Conservation (phyloP, 2,888 invertebrate species). For the Yponomeuta sedellus region DNA sequence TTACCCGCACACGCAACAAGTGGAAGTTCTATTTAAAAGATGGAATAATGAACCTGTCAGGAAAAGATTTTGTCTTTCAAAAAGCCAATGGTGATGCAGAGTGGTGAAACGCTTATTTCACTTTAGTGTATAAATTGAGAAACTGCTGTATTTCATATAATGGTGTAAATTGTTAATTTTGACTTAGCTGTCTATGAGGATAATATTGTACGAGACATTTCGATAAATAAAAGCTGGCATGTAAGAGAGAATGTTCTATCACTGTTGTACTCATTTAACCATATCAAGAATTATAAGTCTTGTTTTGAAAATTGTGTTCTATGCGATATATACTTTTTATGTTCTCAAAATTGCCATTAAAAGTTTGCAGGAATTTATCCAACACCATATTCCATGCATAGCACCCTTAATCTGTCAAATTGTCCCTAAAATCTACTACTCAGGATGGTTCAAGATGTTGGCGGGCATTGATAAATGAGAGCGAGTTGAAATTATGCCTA, state of each 20-base stretch:
- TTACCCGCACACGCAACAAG: constrained; percentile 97
- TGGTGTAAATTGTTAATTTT: constrained; percentile 15
- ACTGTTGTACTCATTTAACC: no score
- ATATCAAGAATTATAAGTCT: no score
- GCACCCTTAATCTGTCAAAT: no score
- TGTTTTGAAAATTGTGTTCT: no score
- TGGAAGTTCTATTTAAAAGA: constrained; percentile 99
- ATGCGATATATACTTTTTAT: background rate
- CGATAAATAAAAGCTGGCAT: background rate
- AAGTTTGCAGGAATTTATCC: background rate
- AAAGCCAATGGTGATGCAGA: constrained; percentile 99
- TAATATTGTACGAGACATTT: background rate
- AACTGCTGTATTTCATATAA: constrained; percentile 16
- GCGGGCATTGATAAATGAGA: no score
- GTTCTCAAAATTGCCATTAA: background rate
- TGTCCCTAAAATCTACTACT: no score
- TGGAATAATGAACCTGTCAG: constrained; percentile 99
- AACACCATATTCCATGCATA: no score
- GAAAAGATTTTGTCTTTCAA: constrained; percentile 99
- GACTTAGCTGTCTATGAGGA: constrained; percentile 12
- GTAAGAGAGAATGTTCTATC: background rate
- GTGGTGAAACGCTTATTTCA: constrained; percentile 82
- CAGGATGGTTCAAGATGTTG: no score
- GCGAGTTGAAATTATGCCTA: no score
- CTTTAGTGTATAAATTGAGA: constrained; percentile 19